phyloP scores from a whole-genome alignment of 2,113 vertebrate species.

The Elachura formosa region DNA sequence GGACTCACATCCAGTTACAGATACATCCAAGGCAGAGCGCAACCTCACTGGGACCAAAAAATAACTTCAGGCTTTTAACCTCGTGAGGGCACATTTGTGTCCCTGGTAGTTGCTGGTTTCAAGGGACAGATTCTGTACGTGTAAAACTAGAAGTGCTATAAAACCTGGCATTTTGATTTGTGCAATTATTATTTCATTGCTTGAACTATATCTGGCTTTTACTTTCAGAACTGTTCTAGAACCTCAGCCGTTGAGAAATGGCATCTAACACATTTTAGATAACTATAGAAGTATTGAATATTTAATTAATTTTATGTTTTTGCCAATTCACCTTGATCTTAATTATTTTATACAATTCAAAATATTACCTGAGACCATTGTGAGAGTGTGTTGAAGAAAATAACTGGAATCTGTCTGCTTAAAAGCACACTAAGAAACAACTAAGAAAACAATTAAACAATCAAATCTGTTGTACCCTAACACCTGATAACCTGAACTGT shows the following conservation, averaged over 20 bases:
- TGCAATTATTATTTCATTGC: not conserved
- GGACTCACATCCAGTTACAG: not conserved
- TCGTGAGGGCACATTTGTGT: not conserved
- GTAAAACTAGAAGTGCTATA: not conserved
- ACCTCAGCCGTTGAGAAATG: not conserved
- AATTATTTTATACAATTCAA: not conserved
- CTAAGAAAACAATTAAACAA: not conserved
- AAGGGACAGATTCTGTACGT: not conserved
- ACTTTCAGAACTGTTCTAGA: not conserved
- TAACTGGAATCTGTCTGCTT: not conserved
- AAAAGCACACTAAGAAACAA: not conserved
- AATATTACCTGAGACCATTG: not conserved
- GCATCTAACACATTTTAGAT: not conserved
- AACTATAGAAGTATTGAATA: not conserved
- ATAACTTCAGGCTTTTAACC: not conserved
- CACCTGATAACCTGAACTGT: not conserved
- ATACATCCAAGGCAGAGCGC: not conserved
- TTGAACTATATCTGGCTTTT: not conserved
- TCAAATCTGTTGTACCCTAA: not conserved
- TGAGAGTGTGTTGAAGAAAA: not conserved
- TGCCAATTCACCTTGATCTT: not conserved
- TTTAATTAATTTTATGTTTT: not conserved
- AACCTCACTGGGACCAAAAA: not conserved
- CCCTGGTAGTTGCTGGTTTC: not conserved
- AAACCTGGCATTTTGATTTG: not conserved